Evolutionary conservation across 2,113 vertebrate species (phyloP).

Genomic region (Tachysurus fulvidraco): DNA sequence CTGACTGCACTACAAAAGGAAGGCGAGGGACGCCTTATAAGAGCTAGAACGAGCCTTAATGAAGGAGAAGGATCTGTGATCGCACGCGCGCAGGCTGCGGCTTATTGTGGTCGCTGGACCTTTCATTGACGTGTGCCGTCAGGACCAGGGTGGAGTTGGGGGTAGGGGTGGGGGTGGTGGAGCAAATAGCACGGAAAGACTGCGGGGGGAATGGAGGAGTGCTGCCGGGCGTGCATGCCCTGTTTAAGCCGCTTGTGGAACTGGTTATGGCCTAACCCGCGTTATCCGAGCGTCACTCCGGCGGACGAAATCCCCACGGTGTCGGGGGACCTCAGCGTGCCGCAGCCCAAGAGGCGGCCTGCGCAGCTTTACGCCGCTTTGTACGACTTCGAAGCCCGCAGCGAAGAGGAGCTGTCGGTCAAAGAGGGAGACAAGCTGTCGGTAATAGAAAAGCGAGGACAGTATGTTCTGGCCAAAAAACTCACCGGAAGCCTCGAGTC

Average conservation of each 20-base stretch:
- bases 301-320: constrained; percentile 68
- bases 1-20: constrained; percentile 21
- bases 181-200: constrained; percentile 5
- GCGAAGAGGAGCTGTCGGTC: constrained; percentile 81
- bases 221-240: constrained; percentile 79
- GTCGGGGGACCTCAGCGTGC: constrained; percentile 70
- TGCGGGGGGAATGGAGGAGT: constrained; percentile 81
- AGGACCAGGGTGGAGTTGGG: not conserved
- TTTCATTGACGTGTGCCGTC: not conserved
- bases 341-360: constrained; percentile 69
- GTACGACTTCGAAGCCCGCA: constrained; percentile 82
- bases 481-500: constrained; percentile 76
- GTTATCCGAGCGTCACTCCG: constrained; percentile 54
- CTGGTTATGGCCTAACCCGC: constrained; percentile 80
- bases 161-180: not conserved
- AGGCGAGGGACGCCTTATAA: not conserved
- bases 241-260: constrained; percentile 83
- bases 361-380: constrained; percentile 78
- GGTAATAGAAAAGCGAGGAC: constrained; percentile 81
- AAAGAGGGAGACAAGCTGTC: constrained; percentile 83
- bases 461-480: constrained; percentile 81
- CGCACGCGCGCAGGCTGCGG: not conserved
- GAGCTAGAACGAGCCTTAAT: constrained; percentile 2
- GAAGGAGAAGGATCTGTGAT: not conserved
- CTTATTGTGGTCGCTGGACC: constrained; percentile 31